Evolutionary conservation across 2,113 vertebrate species (phyloP), one percentile per base, ranked within the genome.

Genomic region (Pimephales promelas): DNA sequence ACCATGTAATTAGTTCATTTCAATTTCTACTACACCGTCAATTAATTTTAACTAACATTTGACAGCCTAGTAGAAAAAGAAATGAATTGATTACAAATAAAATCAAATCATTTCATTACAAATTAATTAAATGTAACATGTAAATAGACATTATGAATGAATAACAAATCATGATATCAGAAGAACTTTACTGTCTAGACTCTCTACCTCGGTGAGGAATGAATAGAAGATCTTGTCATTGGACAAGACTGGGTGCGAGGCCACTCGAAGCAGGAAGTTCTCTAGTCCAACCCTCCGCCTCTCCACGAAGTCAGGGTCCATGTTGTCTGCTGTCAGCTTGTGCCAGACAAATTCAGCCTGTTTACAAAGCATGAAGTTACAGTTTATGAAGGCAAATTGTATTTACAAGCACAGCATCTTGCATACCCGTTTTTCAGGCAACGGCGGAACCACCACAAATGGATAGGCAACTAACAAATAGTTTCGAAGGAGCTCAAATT

Each of bases 301-400:
- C 90, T 98, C 98, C 90, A 99, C 97, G 88, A 99, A 99, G 89
- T 99, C 97, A 0, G 98, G 98, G 89, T 99, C 97, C 97, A 98
- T 97, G 83, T 99, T 99, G 92, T 99, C 98, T 61, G 97, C 97
- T 0, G 97, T 97, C 5, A 99, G 92, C 89, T 99, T 99, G 92
- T 99, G 98, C 98, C 97, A 99, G 88, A 99, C 97, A 82, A 99
- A 99, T 92, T 99, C 97, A 84, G 97, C 97, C 97, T 99, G 88
- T 85, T 85, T 86, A 90, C 89, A 31, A 90, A 89, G 88, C 13
- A 73, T 11, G 68, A 86, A 68, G 18, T 40, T 54, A 74, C 47
- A 82, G 47, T 54, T 11, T 6, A 10, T 71, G 28, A 43, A 76
- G 49, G 34, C 79, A 61, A 68, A 26, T 14, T 26, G 66, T 0